Evolutionary conservation across 2,113 vertebrate species (phyloP), one percentile per base, ranked within the genome.

Genomic region (Bettongia penicillata): DNA sequence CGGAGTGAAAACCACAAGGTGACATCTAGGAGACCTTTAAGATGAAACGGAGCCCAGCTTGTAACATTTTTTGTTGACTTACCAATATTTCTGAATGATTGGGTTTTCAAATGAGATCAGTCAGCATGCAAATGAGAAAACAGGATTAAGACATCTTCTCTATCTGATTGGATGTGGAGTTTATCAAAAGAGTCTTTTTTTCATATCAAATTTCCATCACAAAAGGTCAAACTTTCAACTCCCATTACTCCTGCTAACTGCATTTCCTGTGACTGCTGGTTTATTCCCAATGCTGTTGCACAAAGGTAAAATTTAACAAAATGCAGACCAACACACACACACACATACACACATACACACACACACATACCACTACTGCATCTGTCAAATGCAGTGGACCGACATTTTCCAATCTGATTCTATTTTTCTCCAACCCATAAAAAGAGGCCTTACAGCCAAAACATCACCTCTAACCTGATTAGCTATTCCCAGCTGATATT

Each of bases 21-120:
- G 97, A 96, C 96, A 93, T 0, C 89, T 93, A 95, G 96, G 96
- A 94, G 98, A 97, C 97, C 97, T 97, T 96, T 93, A 95, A 97
- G 97, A 97, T 97, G 96, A 97, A 98, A 96, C 93, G 95, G 92
- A 96, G 96, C 94, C 95, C 97, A 84, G 94, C 94, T 92, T 94
- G 95, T 93, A 95, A 94, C 96, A 50, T 93, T 97, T 96, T 84
- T 96, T 97, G 68, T 94, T 57, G 93, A 84, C 0, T 51, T 97
- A 89, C 95, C 77, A 68, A 53, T 93, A 96, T 94, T 97, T 97
- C 98, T 97, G 97, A 98, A 97, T 96, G 98, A 98, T 97, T 97
- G 98, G 96, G 98, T 98, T 98, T 98, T 98, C 99, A 99, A 98
- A 99, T 98, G 98, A 98, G 98, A 99, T 98, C 98, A 98, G 98